These are phyloP conservation scores for Patella pellucida DNA, from an alignment of 2,888 invertebrate species.

Conservation along the genomic window DNA sequence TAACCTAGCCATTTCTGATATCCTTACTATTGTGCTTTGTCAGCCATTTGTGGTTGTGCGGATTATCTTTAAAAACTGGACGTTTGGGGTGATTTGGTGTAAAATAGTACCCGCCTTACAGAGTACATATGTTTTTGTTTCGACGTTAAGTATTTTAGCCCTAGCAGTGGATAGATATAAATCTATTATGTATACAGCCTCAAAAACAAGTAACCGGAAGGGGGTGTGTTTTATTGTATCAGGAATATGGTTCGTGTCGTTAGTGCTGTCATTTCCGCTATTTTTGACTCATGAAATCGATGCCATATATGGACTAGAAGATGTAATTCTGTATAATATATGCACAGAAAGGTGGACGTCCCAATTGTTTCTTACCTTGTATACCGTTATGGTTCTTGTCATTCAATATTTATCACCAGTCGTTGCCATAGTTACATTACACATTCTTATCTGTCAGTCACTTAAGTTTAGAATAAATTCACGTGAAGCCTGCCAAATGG, in stretches of 20 bases:
- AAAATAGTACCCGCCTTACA: slow-evolving; percentile 49
- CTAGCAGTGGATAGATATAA: slow-evolving; percentile 53
- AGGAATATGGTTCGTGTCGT: slow-evolving; percentile 46
- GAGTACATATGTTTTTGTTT: slow-evolving; percentile 50
- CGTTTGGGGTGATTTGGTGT: slow-evolving; percentile 47
- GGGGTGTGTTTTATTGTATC: slow-evolving; percentile 30
- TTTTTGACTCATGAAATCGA: slow-evolving; percentile 47
- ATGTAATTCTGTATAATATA: slow-evolving; percentile 66
- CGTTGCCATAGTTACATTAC: slow-evolving; percentile 45
- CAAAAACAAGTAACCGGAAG: slow-evolving; percentile 31
- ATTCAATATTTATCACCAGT: slow-evolving; percentile 56
- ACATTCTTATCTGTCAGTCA: slow-evolving; percentile 63
- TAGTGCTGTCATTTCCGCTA: slow-evolving; percentile 46
- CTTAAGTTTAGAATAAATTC: slow-evolving; percentile 60
- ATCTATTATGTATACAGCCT: slow-evolving; percentile 42
- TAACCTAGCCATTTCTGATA: slow-evolving; percentile 52
- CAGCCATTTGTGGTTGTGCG: slow-evolving; percentile 53
- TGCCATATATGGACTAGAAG: slow-evolving; percentile 49
- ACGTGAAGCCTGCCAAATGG: slow-evolving; percentile 19
- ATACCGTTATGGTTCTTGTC: slow-evolving; percentile 44
- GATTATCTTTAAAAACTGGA: slow-evolving; percentile 52
- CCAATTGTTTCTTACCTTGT: slow-evolving; percentile 33
- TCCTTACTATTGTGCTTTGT: slow-evolving; percentile 51
- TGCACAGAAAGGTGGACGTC: slow-evolving; percentile 56
- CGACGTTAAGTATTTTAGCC: slow-evolving; percentile 51